phyloP scores from a whole-genome alignment of 2,888 invertebrate genomes.

The Listrodromus nycthemerus region DNA sequence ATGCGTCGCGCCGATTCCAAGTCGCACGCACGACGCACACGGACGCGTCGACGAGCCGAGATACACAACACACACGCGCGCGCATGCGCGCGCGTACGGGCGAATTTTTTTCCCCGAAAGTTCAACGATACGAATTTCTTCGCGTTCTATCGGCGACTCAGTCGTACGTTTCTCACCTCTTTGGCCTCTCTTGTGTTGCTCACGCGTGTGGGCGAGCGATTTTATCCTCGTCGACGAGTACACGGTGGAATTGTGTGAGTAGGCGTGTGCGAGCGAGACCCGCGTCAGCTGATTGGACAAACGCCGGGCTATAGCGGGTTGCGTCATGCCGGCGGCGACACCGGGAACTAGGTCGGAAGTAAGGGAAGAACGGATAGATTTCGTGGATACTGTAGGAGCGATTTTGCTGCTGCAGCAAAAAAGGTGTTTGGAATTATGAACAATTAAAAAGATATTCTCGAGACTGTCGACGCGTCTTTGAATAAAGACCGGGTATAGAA shows the following conservation, averaged over 20 bases:
- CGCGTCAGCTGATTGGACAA: constrained; percentile 65
- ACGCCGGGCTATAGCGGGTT: constrained; percentile 54
- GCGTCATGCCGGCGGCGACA: constrained; percentile 60
- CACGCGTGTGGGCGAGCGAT: constrained; percentile 9
- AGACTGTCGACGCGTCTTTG: too few relatives aligned
- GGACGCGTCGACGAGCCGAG: background rate
- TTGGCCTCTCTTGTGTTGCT: constrained; percentile 42
- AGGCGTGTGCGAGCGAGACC: constrained; percentile 29
- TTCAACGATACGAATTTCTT: constrained; percentile 42
- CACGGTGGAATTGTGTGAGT: background rate
- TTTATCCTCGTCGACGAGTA: background rate
- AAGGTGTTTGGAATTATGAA: background rate
- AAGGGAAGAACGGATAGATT: constrained; percentile 54
- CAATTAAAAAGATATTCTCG: background rate
- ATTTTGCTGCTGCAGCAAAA: background rate
- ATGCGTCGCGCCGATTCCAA: constrained; percentile 15
- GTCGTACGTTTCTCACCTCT: constrained; percentile 39
- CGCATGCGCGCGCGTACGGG: background rate
- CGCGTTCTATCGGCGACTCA: constrained; percentile 37
- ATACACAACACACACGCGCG: background rate
- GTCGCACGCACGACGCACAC: constrained; percentile 23
- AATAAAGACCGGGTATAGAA: too few relatives aligned
- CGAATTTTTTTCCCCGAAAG: constrained; percentile 5
- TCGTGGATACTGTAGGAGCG: constrained; percentile 4
- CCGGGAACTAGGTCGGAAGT: constrained; percentile 63